A percentile compares a stretch with the other conserved stretches of the same genome.
phyloP scores from a whole-genome alignment of 2,113 vertebrate species.

The Aphyosemion australe region DNA sequence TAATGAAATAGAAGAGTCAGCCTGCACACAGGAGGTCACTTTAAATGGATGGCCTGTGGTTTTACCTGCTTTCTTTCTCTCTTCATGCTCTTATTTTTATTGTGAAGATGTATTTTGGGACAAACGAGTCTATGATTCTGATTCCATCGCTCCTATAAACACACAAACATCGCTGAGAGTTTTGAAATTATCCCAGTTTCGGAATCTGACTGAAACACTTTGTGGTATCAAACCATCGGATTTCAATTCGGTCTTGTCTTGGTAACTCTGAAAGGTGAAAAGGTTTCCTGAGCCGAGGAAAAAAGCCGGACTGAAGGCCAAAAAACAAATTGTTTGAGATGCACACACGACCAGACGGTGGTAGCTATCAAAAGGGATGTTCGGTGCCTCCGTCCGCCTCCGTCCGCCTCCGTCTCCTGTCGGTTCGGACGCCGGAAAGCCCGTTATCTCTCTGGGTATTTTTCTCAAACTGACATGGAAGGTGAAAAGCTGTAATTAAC shows the following conservation, averaged over 20 bases:
- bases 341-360: neutral
- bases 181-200: too few relatives aligned
- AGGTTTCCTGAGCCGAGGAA: too few relatives aligned
- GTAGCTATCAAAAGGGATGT: neutral
- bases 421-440: neutral
- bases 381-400: accelerated
- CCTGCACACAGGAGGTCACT: conserved; percentile 14
- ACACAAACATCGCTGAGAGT: too few relatives aligned
- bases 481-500: conserved; percentile 52
- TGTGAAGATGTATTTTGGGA: neutral
- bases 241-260: too few relatives aligned
- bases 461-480: conserved; percentile 23
- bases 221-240: too few relatives aligned
- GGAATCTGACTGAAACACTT: too few relatives aligned
- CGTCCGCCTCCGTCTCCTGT: too few relatives aligned
- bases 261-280: too few relatives aligned
- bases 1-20: conserved; percentile 38
- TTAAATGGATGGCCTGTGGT: conserved; percentile 12
- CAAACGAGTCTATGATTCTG: neutral
- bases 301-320: neutral
- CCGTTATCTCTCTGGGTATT: conserved; percentile 9
- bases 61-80: conserved; percentile 20
- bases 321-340: neutral
- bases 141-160: neutral
- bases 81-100: neutral